Evolutionary conservation across 2,888 invertebrate species (phyloP).

Genomic region (Leptura quadrifasciata): DNA sequence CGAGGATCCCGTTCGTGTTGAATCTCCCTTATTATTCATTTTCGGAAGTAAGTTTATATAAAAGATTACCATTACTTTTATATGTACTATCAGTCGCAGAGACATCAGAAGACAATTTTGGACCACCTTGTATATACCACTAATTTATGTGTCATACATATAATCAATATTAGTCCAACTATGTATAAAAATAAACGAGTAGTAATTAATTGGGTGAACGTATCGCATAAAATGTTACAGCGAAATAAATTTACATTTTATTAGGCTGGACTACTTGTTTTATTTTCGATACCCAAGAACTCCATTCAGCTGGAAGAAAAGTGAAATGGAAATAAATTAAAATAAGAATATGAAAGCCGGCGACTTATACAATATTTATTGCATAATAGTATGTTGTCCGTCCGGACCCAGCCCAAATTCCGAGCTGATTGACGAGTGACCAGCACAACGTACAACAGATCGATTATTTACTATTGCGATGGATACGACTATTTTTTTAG

Average conservation of each 20-base stretch:
- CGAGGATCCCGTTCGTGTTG: no score
- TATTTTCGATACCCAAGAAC: conserved; percentile 1
- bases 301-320: conserved; percentile 64
- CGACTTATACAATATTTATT: conserved; percentile 54
- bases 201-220: not conserved
- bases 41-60: no score
- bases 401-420: conserved; percentile 46
- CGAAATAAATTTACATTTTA: conserved; percentile 2
- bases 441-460: not conserved
- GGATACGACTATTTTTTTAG: not conserved
- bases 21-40: no score
- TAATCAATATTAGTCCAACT: not conserved
- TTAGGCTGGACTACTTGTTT: not conserved
- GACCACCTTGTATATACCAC: no score
- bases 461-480: not conserved
- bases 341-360: conserved; percentile 53
- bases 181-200: not conserved
- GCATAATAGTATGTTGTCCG: conserved; percentile 45
- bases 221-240: not conserved
- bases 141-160: not conserved
- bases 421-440: conserved; percentile 32
- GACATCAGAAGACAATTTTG: no score
- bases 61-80: no score
- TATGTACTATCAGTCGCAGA: no score
- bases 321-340: conserved; percentile 56